Evolutionary conservation across 2,113 vertebrate genomes (phyloP).

Genomic region (Calypte anna): DNA sequence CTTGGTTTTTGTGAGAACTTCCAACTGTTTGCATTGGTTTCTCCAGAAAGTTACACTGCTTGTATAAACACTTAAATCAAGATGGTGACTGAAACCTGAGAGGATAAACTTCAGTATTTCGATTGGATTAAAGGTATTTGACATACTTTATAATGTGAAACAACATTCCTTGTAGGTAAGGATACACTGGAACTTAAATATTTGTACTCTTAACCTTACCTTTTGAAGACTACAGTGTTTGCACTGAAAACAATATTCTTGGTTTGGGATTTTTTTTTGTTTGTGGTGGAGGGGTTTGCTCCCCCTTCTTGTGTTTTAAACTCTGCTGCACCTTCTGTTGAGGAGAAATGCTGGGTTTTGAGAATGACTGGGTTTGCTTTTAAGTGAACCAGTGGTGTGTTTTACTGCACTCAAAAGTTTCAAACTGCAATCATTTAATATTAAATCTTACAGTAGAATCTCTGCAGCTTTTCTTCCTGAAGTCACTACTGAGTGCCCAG

Average conservation of each 20-base stretch:
- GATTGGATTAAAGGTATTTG: conserved; percentile 48
- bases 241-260: conserved; percentile 60
- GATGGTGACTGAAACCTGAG: background rate
- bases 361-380: background rate
- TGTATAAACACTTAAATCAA: conserved; percentile 21
- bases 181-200: conserved; percentile 64
- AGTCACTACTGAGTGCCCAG: background rate
- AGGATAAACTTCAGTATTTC: background rate
- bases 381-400: background rate
- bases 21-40: background rate
- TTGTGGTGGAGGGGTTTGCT: background rate
- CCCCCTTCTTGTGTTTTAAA: background rate
- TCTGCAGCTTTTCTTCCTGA: background rate
- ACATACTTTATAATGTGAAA: conserved; percentile 48
- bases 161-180: conserved; percentile 46
- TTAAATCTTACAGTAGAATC: background rate
- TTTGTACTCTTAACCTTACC: conserved; percentile 49
- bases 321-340: conserved; percentile 20
- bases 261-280: background rate
- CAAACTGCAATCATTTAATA: background rate
- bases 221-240: conserved; percentile 59
- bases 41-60: conserved; percentile 33
- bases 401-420: conserved; percentile 1
- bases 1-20: conserved; percentile 10
- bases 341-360: background rate